phyloP scores from a whole-genome alignment of 2,888 invertebrate genomes.

The Gasteruption jaculator region DNA sequence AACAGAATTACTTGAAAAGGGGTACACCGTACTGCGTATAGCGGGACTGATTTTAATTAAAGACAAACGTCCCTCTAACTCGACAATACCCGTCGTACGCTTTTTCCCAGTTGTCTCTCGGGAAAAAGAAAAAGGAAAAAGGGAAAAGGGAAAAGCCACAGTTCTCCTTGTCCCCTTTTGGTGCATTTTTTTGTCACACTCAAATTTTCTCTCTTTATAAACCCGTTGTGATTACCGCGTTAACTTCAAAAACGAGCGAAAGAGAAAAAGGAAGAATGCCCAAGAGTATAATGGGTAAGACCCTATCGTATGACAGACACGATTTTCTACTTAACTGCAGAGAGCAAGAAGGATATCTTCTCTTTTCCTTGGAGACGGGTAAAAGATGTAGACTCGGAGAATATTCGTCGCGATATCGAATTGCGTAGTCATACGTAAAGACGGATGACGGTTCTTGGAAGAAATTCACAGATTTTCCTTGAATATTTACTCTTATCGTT shows the following conservation, averaged over 20 bases:
- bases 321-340: constrained; percentile 51
- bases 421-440: constrained; percentile 46
- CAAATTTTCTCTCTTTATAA: no score
- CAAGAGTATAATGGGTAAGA: constrained; percentile 16
- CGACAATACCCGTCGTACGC: no score
- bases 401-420: constrained; percentile 41
- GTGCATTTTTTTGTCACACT: no score
- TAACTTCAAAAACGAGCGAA: constrained; percentile 1
- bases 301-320: constrained; percentile 48
- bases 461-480: no score
- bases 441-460: constrained; percentile 39
- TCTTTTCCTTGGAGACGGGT: neutral
- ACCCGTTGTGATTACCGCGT: no score
- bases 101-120: constrained; percentile 29
- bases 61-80: constrained; percentile 43
- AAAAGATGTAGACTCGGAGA: neutral
- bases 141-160: neutral
- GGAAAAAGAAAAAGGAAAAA: constrained; percentile 15
- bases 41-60: constrained; percentile 45
- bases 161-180: neutral
- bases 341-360: constrained; percentile 12
- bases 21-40: constrained; percentile 17
- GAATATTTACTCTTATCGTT: no score
- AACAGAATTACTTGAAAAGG: constrained; percentile 21
- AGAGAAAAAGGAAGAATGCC: neutral